Conservation (phyloP, 2,797 vertebrate species). For the Cyclura pinguis region DNA sequence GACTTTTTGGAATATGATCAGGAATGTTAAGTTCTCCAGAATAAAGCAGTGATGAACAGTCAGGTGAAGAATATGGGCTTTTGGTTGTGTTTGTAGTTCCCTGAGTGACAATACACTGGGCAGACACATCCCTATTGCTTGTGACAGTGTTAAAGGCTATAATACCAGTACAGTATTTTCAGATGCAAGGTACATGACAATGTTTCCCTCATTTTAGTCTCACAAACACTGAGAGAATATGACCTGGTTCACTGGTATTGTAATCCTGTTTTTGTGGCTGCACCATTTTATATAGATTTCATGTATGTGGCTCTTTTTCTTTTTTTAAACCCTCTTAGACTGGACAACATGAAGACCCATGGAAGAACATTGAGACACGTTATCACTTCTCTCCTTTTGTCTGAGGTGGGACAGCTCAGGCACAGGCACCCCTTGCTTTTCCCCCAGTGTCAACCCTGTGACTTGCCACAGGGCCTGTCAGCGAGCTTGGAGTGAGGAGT, state of each 20-base stretch:
- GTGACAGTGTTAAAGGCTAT: not conserved
- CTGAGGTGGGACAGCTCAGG: not conserved
- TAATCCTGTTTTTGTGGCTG: not conserved
- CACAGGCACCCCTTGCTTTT: not conserved
- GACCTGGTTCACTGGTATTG: not conserved
- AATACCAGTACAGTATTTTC: not conserved
- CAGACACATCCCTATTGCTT: not conserved
- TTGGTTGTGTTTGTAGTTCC: not conserved
- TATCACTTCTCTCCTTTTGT: too few species aligned
- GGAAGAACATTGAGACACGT: not conserved
- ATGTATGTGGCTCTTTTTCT: too few species aligned
- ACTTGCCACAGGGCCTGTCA: not conserved
- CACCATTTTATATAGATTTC: not conserved
- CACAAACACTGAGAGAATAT: too few species aligned
- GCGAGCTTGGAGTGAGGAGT: not conserved
- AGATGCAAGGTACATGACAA: not conserved
- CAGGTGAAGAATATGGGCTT: not conserved
- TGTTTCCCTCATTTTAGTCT: not conserved
- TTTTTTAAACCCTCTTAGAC: too few species aligned
- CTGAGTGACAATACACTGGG: not conserved
- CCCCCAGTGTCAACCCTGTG: not conserved
- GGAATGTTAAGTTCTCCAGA: not conserved
- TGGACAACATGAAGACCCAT: too few species aligned
- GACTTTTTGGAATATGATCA: not conserved
- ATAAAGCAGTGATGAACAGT: not conserved